Evolutionary conservation across 2,113 vertebrate species (phyloP), one percentile per base, ranked within the genome.

Genomic region (Nothocercus nigrocapillus): DNA sequence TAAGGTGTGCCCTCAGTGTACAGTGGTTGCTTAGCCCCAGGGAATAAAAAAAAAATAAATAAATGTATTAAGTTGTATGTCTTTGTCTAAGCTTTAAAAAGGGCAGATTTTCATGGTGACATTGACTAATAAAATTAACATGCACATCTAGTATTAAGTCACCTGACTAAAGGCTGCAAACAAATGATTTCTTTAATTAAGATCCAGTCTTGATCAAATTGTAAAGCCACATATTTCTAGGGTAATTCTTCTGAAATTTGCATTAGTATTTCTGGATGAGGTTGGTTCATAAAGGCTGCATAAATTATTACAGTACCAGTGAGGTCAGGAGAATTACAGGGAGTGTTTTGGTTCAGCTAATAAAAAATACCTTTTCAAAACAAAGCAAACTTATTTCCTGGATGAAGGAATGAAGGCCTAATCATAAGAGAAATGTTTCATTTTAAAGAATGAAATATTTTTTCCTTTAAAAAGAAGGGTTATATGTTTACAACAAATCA

Each of bases 1-100:
- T 36, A 81, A 82, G 13, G 3, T 74, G 40, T 63, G 42, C n/a
- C 21, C 20, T 30, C 28, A 47, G 7, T 32, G 24, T 68, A 44
- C 9, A 75, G 9, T 11, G 17, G 8, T 36, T 81, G 17, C 44
- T 89, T 66, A 67, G 63, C 3, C 12, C 30, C 44, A 22, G 30
- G 22, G 4, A 2, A 44, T 42, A 25, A 38, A 51, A 89, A 7
- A 58, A 9, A 7, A 68, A 92, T 9, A 1, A 36, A 76, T 11
- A 10, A 0, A 4, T 27, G n/a, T 70, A 27, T 6, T 4, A 11
- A 63, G 40, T 22, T 13, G 22, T 87, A 9, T 2, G 9, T 53
- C 24, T 73, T 75, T 20, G 1, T 44, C 42, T 61, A 21, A n/a
- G 64, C 90, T 92, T 93, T 77, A 70, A 75, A 58, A 88, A 24